Evolutionary conservation across 2,113 vertebrate species (phyloP).

Genomic region (Sceloporus tristichus): DNA sequence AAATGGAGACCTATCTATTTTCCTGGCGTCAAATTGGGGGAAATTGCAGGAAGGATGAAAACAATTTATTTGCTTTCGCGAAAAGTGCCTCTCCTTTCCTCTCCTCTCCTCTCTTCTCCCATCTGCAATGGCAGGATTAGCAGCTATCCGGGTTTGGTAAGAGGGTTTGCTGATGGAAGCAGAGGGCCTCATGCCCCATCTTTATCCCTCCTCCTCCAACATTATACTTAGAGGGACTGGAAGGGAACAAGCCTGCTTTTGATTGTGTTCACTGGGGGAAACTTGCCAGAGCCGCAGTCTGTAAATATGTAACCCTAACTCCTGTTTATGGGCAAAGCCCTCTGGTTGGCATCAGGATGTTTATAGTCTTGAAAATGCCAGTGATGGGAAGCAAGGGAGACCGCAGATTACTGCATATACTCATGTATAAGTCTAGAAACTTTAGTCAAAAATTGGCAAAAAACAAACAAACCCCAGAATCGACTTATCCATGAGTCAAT

Average conservation of each 20-base stretch:
- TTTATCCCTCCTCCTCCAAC: neutral
- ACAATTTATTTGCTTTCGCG: neutral
- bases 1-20: conserved; percentile 34
- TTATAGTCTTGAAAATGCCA: neutral
- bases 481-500: too few species aligned
- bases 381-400: conserved; percentile 13
- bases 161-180: conserved; percentile 20
- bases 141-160: neutral
- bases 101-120: neutral
- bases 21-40: conserved; percentile 30
- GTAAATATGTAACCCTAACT: conserved; percentile 39
- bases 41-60: conserved; percentile 39
- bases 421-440: too few species aligned
- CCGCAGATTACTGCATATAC: neutral
- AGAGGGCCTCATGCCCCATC: neutral
- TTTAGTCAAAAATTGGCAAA: too few species aligned
- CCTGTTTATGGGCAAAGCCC: neutral
- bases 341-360: conserved; percentile 30
- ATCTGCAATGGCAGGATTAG: accelerated
- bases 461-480: too few species aligned
- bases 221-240: neutral
- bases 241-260: neutral
- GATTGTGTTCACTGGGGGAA: neutral
- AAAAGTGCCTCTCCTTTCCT: conserved; percentile 21
- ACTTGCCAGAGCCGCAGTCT: neutral